Percentiles rank a stretch among this genome's conserved stretches.
phyloP scores from a whole-genome alignment of 2,113 vertebrate genomes.

The Nesogale talazaci region DNA sequence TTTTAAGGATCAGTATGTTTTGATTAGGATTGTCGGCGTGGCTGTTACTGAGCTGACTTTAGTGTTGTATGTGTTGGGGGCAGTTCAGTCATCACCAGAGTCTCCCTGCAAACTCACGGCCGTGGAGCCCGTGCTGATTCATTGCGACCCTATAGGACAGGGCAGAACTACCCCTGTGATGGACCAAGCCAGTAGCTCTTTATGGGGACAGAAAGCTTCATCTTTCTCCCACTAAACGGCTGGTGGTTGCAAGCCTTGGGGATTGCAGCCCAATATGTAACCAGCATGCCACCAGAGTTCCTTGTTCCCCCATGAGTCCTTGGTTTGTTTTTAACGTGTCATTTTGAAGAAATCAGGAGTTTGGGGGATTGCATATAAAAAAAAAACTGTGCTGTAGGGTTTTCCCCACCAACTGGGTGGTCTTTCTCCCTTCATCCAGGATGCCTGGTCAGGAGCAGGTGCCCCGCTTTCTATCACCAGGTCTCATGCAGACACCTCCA shows the following conservation, averaged over 20 bases:
- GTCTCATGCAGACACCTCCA: not conserved
- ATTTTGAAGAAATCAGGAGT: slow-evolving; percentile 33
- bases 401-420: not conserved
- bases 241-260: too few relatives aligned
- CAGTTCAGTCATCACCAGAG: not conserved
- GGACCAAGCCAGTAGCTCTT: too few relatives aligned
- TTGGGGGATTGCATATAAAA: not conserved
- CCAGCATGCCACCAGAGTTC: too few relatives aligned
- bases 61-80: not conserved
- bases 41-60: not conserved
- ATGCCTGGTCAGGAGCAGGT: not conserved
- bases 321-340: not conserved
- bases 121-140: too few relatives aligned
- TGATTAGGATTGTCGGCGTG: not conserved
- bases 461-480: not conserved
- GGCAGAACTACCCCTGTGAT: too few relatives aligned
- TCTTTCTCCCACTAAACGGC: too few relatives aligned
- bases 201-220: too few relatives aligned
- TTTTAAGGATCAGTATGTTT: slow-evolving; percentile 32
- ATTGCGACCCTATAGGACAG: too few relatives aligned
- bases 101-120: too few relatives aligned
- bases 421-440: not conserved
- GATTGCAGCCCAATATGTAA: too few relatives aligned
- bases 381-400: not conserved
- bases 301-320: not conserved